Base-by-base conservation (phyloP, 2,888 invertebrate genomes). In the Hirtodrosophila duncani region DNA sequence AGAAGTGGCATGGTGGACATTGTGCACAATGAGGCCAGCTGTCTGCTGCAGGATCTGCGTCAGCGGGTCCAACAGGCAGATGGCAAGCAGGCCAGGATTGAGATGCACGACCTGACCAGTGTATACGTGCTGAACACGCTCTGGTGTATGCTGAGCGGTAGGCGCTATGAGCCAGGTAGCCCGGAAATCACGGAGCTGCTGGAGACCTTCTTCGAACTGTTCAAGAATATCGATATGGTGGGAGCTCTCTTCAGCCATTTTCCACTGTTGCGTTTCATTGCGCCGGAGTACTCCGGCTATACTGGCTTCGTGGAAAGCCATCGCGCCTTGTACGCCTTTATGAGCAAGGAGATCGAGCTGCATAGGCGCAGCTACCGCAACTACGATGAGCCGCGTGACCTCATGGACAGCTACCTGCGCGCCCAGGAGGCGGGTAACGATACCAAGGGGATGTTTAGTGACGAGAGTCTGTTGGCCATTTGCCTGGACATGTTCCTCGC, bases 401-500 rank as follows among this genome's bases (percentile, higher is more conserved):
- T 95, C 18, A 95, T 95, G 91, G 94, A 95, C 74, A 92, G 91
- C 1, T 95, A 95, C 74, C 87, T 95, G 39, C 89, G 92, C 71
- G 91, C 91, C 52, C 85, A 95, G 55, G 88, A 89, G 18, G 45
- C 56, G 39, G 57, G 38, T 10, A 52, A 58, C 11, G 89, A 89
- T 52, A 89, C 89, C 42, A 87, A 88, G 2, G 84, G 88, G 0
- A 89, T 89, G 2, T 91, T 92, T 81, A 88, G 90, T 62, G 94
- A 95, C 82, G 90, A 90, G 5, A 95, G 95, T 70, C 85, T 95
- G 39, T 84, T 95, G 46, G 93, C 94, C 0, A 91, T 93, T 71
- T 94, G 94, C 71, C 88, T 95, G 89, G 95, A 95, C 71, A 90
- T 95, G 89, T 95, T 95, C 72, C 91, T 95, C 89, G 95, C 95